phyloP scores from a whole-genome alignment of 2,888 invertebrate species.

The Trichogramma evanescens region DNA sequence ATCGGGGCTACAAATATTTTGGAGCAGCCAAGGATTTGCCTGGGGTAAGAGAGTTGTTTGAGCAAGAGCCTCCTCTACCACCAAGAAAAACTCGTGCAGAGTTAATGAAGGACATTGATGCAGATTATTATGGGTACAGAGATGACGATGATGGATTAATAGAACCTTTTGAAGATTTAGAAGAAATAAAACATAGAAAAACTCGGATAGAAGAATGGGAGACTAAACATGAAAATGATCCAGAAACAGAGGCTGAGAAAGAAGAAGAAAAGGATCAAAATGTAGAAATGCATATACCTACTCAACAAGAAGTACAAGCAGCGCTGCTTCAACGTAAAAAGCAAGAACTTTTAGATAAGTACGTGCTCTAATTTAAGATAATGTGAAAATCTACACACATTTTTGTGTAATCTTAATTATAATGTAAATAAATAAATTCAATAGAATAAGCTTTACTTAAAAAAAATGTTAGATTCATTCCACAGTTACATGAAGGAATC shows the following conservation, averaged over 20 bases:
- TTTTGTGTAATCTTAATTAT: not conserved
- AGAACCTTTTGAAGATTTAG: slow-evolving; percentile 75
- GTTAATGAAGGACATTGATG: slow-evolving; percentile 96
- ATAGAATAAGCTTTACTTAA: not conserved
- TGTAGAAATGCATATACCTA: slow-evolving; percentile 86
- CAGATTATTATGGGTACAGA: slow-evolving; percentile 96
- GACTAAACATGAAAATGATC: slow-evolving; percentile 50
- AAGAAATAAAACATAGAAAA: slow-evolving; percentile 63
- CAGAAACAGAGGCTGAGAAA: slow-evolving; percentile 53
- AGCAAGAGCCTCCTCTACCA: slow-evolving; percentile 87
- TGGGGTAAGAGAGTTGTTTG: slow-evolving; percentile 93
- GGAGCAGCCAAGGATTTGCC: slow-evolving; percentile 97
- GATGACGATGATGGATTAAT: slow-evolving; percentile 98
- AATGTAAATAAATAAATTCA: not conserved
- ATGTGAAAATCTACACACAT: not conserved
- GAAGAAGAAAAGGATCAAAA: slow-evolving; percentile 43
- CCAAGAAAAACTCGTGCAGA: slow-evolving; percentile 90
- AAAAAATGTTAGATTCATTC: slow-evolving; percentile 1
- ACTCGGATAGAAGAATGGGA: slow-evolving; percentile 69
- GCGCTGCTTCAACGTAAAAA: slow-evolving; percentile 86
- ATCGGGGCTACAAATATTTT: slow-evolving; percentile 97
- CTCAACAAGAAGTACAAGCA: slow-evolving; percentile 89
- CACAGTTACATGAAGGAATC: not conserved
- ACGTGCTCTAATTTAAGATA: slow-evolving; percentile 39
- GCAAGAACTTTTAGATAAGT: slow-evolving; percentile 81